These are phyloP conservation scores for Pinna nobilis DNA, from an alignment of 1,140 invertebrate species.

Conservation along the genomic window DNA sequence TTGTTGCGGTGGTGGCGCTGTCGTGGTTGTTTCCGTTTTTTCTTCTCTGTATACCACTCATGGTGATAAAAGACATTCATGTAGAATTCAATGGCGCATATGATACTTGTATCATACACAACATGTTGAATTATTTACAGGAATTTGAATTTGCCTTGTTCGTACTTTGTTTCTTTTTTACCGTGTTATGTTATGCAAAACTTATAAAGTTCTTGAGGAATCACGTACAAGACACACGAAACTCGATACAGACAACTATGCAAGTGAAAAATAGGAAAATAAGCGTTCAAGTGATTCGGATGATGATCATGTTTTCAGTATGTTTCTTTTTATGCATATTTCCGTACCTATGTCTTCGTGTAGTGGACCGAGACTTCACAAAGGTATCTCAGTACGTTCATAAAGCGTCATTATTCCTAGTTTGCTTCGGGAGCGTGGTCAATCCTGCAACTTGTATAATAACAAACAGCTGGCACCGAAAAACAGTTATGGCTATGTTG, in stretches of 20 bases:
- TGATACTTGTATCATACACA: constrained; percentile 9
- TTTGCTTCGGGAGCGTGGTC: background rate
- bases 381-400: background rate
- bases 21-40: constrained; percentile 3
- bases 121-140: background rate
- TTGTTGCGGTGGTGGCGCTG: background rate
- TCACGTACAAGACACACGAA: background rate
- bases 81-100: background rate
- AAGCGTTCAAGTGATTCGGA: background rate
- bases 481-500: background rate
- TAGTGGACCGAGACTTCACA: background rate
- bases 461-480: constrained; percentile 8
- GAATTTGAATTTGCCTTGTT: background rate
- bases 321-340: constrained; percentile 7
- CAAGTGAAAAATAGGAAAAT: constrained; percentile 11
- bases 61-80: background rate
- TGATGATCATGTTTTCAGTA: constrained; percentile 1
- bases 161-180: constrained; percentile 1
- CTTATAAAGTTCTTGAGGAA: background rate
- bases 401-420: background rate
- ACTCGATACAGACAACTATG: background rate
- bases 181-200: background rate
- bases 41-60: background rate
- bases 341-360: constrained; percentile 3
- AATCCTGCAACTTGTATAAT: constrained; percentile 3